Percentiles rank a stretch among this genome's conserved stretches.
Evolutionary conservation across 2,113 vertebrate genomes (phyloP).

Genomic region (Misgurnus mizolepis): DNA sequence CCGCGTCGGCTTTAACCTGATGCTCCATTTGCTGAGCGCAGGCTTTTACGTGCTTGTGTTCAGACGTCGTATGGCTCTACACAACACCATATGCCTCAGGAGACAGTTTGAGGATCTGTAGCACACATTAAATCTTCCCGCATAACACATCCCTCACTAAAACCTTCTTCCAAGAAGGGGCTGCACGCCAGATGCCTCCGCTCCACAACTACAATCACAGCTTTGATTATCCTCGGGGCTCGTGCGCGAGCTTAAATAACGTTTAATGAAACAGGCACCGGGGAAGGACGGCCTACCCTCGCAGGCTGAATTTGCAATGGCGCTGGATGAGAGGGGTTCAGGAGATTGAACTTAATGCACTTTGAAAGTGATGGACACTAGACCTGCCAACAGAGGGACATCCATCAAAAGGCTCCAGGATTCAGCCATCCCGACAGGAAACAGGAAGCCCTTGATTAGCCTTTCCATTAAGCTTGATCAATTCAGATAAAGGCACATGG

Average conservation of each 20-base stretch:
- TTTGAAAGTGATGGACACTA: constrained; percentile 58
- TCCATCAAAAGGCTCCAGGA: constrained; percentile 48
- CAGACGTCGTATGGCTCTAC: constrained; percentile 63
- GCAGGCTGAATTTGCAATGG: constrained; percentile 10
- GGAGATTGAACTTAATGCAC: constrained; percentile 59
- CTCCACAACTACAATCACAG: constrained; percentile 23
- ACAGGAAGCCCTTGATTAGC: constrained; percentile 68
- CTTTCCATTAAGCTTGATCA: constrained; percentile 67
- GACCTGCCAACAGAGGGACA: constrained; percentile 38
- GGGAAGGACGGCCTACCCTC: constrained; percentile 9
- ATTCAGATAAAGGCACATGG: constrained; percentile 60
- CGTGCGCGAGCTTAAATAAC: constrained; percentile 9
- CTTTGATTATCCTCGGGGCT: constrained; percentile 15
- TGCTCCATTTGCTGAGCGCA: constrained; percentile 70
- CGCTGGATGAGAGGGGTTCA: constrained; percentile 12
- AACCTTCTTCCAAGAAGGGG: constrained; percentile 25
- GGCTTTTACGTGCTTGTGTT: constrained; percentile 68
- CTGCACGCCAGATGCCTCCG: constrained; percentile 19
- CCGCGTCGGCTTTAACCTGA: constrained; percentile 52
- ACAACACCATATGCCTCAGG: constrained; percentile 71
- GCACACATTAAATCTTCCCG: constrained; percentile 50
- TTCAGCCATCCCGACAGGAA: constrained; percentile 56
- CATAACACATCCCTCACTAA: constrained; percentile 35
- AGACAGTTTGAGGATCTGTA: constrained; percentile 59
- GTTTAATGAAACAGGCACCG: constrained; percentile 3